Conservation (phyloP, 2,888 invertebrate genomes). For the Prostheceraeus crozeri region DNA sequence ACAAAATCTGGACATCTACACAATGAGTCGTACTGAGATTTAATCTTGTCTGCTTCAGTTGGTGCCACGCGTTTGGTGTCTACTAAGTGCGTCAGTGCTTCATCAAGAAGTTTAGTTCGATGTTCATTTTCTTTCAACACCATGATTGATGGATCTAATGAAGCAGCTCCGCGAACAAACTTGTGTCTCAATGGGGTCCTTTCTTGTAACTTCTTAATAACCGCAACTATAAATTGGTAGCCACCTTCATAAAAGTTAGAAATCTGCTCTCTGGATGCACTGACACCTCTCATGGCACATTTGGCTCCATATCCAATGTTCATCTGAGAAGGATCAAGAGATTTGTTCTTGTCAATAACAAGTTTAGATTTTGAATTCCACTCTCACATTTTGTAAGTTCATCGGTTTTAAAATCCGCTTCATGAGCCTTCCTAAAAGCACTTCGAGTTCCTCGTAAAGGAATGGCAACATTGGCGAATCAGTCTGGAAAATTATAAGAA, state of each 20-base stretch:
- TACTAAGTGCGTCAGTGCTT: constrained; percentile 15
- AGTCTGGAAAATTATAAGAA: neutral
- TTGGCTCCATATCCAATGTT: constrained; percentile 13
- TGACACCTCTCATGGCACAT: neutral
- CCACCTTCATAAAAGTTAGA: neutral
- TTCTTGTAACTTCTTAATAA: constrained; percentile 11
- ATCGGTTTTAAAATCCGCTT: constrained; percentile 10
- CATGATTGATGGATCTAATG: constrained; percentile 20
- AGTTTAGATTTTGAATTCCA: constrained; percentile 23
- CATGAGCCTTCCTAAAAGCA: neutral
- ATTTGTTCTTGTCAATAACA: neutral
- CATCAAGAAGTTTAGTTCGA: constrained; percentile 15
- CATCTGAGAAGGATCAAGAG: neutral
- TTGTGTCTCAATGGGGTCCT: constrained; percentile 2
- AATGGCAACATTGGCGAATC: constrained; percentile 17
- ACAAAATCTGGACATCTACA: too few relatives aligned
- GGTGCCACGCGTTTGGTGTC: neutral
- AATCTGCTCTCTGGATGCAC: neutral
- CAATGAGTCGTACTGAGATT: constrained; percentile 8
- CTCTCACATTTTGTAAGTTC: too few relatives aligned
- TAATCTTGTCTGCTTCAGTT: constrained; percentile 11
- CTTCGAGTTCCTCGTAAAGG: constrained; percentile 15
- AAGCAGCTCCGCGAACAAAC: constrained; percentile 13
- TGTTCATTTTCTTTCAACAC: neutral
- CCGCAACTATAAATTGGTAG: neutral